A percentile compares a stretch with the other conserved stretches of the same genome.
Evolutionary conservation across 2,888 invertebrate genomes (phyloP).

Genomic region (Lamellibrachia satsuma): DNA sequence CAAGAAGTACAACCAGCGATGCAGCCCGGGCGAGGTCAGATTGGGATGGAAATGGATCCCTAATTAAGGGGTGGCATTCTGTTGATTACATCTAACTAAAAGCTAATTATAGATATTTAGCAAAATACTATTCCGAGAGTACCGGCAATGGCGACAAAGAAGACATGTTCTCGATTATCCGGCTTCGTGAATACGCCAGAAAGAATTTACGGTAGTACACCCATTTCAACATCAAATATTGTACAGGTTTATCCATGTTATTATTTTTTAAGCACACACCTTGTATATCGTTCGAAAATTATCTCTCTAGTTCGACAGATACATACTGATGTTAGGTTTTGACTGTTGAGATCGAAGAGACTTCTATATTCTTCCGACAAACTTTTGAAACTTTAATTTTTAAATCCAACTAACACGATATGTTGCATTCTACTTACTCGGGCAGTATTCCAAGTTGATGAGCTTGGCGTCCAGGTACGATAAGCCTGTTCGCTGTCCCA

Average conservation of each 20-base stretch:
- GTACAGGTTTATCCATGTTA: no score
- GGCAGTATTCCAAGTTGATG: constrained; percentile 26
- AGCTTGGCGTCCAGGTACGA: constrained; percentile 24
- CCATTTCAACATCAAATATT: no score
- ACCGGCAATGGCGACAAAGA: neutral
- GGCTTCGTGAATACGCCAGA: neutral
- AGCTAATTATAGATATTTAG: neutral
- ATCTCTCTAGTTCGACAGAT: neutral
- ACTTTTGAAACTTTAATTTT: neutral
- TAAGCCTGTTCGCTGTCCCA: constrained; percentile 23
- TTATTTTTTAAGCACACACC: no score
- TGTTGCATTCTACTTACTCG: constrained; percentile 17
- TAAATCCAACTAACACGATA: neutral
- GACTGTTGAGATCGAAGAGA: neutral
- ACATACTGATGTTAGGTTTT: neutral
- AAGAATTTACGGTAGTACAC: no score
- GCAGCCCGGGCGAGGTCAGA: neutral
- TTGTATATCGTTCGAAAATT: no score
- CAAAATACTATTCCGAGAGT: neutral
- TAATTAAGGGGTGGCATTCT: neutral
- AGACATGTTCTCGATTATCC: neutral
- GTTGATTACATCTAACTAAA: neutral
- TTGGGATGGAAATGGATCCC: neutral
- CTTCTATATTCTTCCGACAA: neutral
- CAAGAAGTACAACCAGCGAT: neutral